Conservation (phyloP, 2,113 vertebrate species). For the Acanthisitta chloris region DNA sequence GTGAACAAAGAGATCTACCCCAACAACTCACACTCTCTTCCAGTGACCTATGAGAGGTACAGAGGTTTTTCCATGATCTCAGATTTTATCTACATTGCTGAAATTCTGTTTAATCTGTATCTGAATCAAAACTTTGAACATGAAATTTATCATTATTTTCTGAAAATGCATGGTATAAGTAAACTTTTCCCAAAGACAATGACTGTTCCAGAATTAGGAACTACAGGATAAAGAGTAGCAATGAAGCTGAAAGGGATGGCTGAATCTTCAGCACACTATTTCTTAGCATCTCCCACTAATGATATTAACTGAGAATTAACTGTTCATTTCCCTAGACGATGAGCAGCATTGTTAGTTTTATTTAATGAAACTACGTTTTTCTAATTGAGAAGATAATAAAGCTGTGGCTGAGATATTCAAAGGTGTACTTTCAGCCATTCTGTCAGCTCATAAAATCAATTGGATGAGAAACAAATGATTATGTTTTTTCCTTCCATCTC, state of each 20-base stretch:
- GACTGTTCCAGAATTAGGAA: not conserved
- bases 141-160: not conserved
- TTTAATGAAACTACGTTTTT: not conserved
- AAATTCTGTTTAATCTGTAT: not conserved
- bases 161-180: not conserved
- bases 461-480: not conserved
- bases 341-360: not conserved
- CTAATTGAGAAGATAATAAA: not conserved
- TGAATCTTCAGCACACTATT: not conserved
- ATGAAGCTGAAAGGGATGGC: not conserved
- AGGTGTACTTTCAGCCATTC: not conserved
- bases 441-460: not conserved
- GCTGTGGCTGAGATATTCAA: not conserved
- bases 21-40: not conserved
- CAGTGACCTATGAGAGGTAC: rapidly evolving
- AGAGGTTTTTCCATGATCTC: not conserved
- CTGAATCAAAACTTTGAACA: not conserved
- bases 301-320: not conserved
- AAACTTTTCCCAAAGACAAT: not conserved
- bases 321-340: not conserved
- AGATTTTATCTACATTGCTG: not conserved
- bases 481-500: not conserved
- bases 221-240: rapidly evolving
- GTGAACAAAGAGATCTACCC: not conserved
- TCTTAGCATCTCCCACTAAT: not conserved